A percentile compares a stretch with the other conserved stretches of the same genome.
Conservation (phyloP, 2,113 vertebrate species). For the Gymnarchus niloticus region DNA sequence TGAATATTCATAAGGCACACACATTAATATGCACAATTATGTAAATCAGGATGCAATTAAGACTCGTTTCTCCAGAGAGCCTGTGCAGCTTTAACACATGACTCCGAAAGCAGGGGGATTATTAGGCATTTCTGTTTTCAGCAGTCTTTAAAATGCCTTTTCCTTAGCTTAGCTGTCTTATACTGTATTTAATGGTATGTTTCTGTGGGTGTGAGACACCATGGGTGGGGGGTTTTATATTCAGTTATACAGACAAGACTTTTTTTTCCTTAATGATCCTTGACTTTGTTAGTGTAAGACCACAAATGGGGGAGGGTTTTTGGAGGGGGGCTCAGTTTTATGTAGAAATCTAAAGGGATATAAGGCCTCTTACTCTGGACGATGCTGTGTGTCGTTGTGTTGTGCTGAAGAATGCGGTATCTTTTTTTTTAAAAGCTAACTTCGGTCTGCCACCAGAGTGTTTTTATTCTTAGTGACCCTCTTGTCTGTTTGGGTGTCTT, state of each 20-base stretch:
- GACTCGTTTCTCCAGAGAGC: constrained; percentile 73
- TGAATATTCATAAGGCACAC: constrained; percentile 86
- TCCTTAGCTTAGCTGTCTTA: constrained; percentile 34
- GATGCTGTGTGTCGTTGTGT: neutral
- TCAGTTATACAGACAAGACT: neutral
- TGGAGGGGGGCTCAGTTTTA: neutral
- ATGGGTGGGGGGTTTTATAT: neutral
- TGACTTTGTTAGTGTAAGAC: constrained; percentile 2
- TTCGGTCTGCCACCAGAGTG: no score
- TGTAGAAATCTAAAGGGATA: neutral
- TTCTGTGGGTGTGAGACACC: neutral
- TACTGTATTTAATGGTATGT: no score
- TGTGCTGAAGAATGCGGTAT: neutral
- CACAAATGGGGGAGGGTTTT: neutral
- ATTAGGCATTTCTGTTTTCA: constrained; percentile 68
- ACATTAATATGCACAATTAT: constrained; percentile 97
- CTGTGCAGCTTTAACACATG: constrained; percentile 70
- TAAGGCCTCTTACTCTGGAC: neutral
- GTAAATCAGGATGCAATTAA: constrained; percentile 94
- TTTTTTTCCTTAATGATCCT: no score
- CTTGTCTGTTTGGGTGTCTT: neutral
- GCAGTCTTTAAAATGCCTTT: constrained; percentile 58
- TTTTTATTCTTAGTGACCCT: no score
- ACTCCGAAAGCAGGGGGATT: constrained; percentile 65
- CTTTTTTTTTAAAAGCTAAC: no score